Evolutionary conservation across 92 coral and sea anemone genomes (phyloP).

Genomic region (Epizoanthus scotinus): DNA sequence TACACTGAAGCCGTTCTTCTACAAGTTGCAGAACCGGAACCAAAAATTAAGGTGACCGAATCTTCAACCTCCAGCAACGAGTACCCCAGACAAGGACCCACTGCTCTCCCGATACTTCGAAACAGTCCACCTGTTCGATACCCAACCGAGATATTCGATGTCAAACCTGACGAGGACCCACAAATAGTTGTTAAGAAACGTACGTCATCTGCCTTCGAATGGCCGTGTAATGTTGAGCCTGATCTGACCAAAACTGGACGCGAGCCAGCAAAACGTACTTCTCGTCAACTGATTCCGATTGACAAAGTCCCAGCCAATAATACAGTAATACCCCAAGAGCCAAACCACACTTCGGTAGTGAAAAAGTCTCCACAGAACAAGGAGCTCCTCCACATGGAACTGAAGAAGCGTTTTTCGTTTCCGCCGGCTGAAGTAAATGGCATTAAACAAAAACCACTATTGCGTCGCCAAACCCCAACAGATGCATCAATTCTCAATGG

Average conservation of each 20-base stretch:
- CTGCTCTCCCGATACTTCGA: conserved; percentile 19
- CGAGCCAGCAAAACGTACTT: background rate
- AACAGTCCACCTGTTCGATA: conserved; percentile 7
- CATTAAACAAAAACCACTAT: background rate
- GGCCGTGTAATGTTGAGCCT: conserved; percentile 10
- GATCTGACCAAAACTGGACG: background rate
- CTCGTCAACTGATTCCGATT: background rate
- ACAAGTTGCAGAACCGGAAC: background rate
- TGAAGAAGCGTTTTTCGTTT: background rate
- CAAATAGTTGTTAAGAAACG: conserved; percentile 20
- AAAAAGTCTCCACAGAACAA: background rate
- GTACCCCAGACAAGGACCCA: conserved; percentile 38
- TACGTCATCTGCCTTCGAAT: background rate
- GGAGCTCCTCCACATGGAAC: too few species aligned
- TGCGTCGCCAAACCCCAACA: background rate
- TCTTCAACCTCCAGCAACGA: conserved; percentile 15
- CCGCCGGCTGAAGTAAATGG: conserved; percentile 10
- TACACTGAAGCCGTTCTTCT: background rate
- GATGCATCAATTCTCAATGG: background rate
- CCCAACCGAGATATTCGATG: conserved; percentile 38
- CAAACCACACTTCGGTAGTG: background rate
- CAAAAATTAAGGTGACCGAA: background rate
- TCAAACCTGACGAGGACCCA: conserved; percentile 29
- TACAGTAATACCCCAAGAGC: background rate
- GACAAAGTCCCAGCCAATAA: background rate